Conservation (phyloP, 2,888 invertebrate genomes). For the Drosophila pseudotakahashii region DNA sequence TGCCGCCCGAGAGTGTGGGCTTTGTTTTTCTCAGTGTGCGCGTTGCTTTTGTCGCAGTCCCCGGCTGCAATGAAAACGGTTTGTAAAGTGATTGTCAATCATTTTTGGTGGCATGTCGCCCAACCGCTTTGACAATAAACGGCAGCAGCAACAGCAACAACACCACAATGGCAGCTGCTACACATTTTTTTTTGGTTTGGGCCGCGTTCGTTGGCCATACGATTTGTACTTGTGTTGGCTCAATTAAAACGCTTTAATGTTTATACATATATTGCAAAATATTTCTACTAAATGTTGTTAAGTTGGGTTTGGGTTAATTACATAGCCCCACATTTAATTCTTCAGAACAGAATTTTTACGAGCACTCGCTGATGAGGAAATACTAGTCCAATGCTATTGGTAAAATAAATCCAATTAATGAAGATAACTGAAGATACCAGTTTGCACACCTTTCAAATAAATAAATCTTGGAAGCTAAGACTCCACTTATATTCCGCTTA, state of each 20-base stretch:
- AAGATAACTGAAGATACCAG: background rate
- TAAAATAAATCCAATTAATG: slow-evolving; percentile 1
- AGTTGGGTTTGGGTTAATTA: background rate
- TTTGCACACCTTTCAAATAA: slow-evolving; percentile 9
- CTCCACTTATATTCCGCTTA: slow-evolving; percentile 18
- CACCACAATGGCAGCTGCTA: slow-evolving; percentile 62
- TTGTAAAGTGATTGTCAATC: slow-evolving; percentile 79
- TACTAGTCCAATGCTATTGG: background rate
- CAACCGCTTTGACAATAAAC: slow-evolving; percentile 71
- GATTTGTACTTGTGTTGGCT: slow-evolving; percentile 35
- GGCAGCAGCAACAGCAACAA: slow-evolving; percentile 28
- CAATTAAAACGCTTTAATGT: slow-evolving; percentile 53
- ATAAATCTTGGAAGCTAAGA: slow-evolving; percentile 6
- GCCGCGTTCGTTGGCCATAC: slow-evolving; percentile 41
- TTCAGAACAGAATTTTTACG: background rate
- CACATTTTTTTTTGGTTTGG: slow-evolving; percentile 44
- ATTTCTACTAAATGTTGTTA: background rate
- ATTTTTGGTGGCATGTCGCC: slow-evolving; percentile 78
- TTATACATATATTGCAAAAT: slow-evolving; percentile 16
- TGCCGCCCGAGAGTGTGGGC: slow-evolving; percentile 34
- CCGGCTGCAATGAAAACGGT: slow-evolving; percentile 66
- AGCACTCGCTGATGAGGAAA: background rate
- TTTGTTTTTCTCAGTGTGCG: slow-evolving; percentile 39
- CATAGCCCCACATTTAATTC: background rate
- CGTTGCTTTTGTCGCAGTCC: slow-evolving; percentile 7